Percentiles rank a stretch among this genome's conserved stretches.
These are phyloP conservation scores for Myrmecophaga tridactyla DNA, from an alignment of 2,113 vertebrate species.

Conservation along the genomic window DNA sequence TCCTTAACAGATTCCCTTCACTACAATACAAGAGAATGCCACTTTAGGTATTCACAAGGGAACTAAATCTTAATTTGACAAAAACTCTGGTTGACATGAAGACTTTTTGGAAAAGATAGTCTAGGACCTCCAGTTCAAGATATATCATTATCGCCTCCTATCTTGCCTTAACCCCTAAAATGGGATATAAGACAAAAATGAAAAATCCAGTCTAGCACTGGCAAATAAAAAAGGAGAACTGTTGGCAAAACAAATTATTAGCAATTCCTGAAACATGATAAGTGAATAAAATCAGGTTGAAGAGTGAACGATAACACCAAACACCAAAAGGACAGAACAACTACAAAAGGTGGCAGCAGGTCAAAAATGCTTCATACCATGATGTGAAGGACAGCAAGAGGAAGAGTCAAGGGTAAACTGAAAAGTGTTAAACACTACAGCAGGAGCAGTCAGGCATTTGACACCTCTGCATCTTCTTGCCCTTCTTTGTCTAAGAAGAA, in stretches of 20 bases:
- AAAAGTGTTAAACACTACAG: neutral
- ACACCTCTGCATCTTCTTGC: neutral
- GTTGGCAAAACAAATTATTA: neutral
- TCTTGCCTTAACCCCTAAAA: neutral
- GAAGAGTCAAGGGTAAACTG: fast-evolving
- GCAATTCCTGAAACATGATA: neutral
- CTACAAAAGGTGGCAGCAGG: no score
- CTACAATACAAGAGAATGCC: neutral
- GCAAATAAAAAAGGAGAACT: neutral
- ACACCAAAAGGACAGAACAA: neutral
- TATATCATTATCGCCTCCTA: neutral
- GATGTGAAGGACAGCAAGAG: fast-evolving
- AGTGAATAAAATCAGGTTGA: neutral
- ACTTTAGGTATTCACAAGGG: neutral
- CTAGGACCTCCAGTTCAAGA: neutral
- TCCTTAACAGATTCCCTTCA: neutral
- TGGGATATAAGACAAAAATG: neutral
- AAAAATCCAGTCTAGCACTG: neutral
- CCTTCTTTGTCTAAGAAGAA: neutral
- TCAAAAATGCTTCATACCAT: fast-evolving
- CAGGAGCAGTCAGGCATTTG: no score
- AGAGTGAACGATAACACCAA: neutral
- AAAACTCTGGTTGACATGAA: neutral
- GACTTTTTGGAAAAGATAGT: neutral
- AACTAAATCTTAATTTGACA: neutral